These are phyloP conservation scores for Drosophila tripunctata DNA, from an alignment of 2,888 invertebrate species.

Conservation along the genomic window DNA sequence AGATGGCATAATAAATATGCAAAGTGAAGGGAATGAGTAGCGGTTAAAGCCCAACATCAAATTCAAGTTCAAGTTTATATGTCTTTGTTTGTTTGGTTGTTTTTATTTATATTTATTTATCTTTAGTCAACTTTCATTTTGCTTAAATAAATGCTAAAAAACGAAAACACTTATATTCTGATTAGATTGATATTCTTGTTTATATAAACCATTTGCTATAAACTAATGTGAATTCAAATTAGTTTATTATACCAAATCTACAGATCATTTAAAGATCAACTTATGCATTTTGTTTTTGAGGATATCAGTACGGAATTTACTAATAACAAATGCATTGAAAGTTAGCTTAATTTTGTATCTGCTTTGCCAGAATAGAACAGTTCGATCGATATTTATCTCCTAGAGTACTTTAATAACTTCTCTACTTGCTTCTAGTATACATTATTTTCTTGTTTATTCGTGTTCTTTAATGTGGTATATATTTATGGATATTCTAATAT, in stretches of 20 bases:
- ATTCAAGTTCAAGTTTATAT: conserved; percentile 73
- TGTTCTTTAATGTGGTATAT: conserved; percentile 1
- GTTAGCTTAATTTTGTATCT: conserved; percentile 1
- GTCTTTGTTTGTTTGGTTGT: conserved; percentile 11
- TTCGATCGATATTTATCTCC: too few species aligned
- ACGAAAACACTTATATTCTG: neutral
- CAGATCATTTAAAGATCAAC: conserved; percentile 1
- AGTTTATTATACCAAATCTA: conserved; percentile 3
- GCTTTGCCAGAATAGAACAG: too few species aligned
- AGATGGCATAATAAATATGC: conserved; percentile 36
- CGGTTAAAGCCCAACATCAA: conserved; percentile 55
- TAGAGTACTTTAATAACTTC: too few species aligned
- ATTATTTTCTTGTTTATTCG: neutral
- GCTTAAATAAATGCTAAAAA: neutral
- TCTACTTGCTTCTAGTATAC: too few species aligned
- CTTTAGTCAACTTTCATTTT: conserved; percentile 31
- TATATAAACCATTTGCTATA: neutral
- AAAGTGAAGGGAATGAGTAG: conserved; percentile 53
- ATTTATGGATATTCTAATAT: conserved; percentile 37
- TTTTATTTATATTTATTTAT: conserved; percentile 14
- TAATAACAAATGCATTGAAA: conserved; percentile 12
- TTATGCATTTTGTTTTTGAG: conserved; percentile 1
- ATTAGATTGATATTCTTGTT: conserved; percentile 10
- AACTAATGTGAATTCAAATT: conserved; percentile 28
- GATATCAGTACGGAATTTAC: neutral